These are phyloP conservation scores for Deroptyus accipitrinus DNA, from an alignment of 2,113 vertebrate genomes.

Conservation along the genomic window DNA sequence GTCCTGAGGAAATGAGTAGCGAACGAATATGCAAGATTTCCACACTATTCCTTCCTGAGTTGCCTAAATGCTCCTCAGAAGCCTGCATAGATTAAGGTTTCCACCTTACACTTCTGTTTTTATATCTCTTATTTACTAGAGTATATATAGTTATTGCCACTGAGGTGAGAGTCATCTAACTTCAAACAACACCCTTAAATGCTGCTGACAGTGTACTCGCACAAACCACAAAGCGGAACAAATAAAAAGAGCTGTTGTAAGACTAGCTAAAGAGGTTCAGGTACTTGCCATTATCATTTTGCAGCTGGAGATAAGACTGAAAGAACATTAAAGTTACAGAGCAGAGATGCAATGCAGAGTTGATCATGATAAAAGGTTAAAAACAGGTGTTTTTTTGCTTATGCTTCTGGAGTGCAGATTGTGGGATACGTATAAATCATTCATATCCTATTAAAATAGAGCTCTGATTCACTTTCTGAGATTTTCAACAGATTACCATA, in stretches of 20 bases:
- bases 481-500: constrained; percentile 24
- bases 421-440: constrained; percentile 3
- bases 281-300: constrained; percentile 34
- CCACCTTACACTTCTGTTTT: neutral
- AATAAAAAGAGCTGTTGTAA: constrained; percentile 48
- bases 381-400: neutral
- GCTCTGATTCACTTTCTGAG: neutral
- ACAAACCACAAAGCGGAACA: constrained; percentile 49
- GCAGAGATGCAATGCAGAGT: neutral
- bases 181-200: neutral
- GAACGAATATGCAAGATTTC: constrained; percentile 37
- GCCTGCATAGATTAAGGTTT: constrained; percentile 16
- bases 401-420: neutral
- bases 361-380: constrained; percentile 13
- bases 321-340: constrained; percentile 45
- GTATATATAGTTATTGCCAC: constrained; percentile 12
- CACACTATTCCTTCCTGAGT: constrained; percentile 12
- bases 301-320: neutral
- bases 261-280: constrained; percentile 46
- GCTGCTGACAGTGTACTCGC: constrained; percentile 55
- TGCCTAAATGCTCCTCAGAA: neutral
- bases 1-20: neutral
- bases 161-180: neutral
- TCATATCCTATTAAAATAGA: constrained; percentile 6
- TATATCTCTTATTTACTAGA: neutral